Conservation (phyloP, 2,797 vertebrate species). For the Ciconia nigra region DNA sequence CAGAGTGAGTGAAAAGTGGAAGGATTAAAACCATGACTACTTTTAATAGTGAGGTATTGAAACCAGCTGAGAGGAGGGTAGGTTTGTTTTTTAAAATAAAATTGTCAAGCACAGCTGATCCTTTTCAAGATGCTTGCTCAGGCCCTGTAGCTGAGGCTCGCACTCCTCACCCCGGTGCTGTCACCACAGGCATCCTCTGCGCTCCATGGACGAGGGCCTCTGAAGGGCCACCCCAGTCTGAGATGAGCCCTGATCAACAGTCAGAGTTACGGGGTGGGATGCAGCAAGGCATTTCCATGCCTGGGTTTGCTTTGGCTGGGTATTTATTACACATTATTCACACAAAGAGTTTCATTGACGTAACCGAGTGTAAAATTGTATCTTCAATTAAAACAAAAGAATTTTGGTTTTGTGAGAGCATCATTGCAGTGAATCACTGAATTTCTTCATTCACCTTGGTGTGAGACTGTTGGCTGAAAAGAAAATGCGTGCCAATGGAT, state of each 20-base stretch:
- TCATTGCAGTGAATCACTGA: background rate
- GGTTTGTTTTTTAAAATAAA: background rate
- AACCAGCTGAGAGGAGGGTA: background rate
- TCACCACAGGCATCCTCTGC: background rate
- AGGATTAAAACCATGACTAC: background rate
- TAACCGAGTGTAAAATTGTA: background rate
- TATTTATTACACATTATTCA: background rate
- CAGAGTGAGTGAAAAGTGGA: background rate
- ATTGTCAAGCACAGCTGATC: background rate
- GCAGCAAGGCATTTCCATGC: background rate
- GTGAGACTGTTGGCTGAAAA: background rate
- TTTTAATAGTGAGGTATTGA: background rate
- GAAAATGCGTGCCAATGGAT: background rate
- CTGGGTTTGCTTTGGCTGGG: background rate
- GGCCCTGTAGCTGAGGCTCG: background rate
- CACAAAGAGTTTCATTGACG: background rate
- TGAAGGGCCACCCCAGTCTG: background rate
- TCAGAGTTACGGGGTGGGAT: background rate
- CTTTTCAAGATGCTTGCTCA: background rate
- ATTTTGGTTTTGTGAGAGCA: background rate
- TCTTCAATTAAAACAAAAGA: background rate
- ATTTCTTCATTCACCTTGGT: background rate
- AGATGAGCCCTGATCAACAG: background rate
- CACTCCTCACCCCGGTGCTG: background rate
- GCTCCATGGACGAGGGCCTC: background rate